Percentiles rank a stretch among this genome's conserved stretches.
These are phyloP conservation scores for Lycaon pictus DNA, from an alignment of 2,113 vertebrate genomes.

Conservation along the genomic window DNA sequence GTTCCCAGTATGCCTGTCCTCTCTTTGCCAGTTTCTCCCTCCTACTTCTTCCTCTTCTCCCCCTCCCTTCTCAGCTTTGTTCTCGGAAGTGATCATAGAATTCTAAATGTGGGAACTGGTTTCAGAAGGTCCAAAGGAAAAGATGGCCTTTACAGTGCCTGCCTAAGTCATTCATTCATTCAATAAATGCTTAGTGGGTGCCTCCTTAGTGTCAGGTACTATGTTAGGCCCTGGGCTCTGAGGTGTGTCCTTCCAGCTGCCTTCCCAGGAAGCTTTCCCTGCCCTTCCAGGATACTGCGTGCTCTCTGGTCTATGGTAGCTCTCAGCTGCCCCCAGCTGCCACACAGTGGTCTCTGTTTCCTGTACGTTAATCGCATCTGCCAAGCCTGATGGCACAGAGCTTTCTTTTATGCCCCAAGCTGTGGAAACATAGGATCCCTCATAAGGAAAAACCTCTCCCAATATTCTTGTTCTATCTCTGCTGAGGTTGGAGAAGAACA, in stretches of 20 bases:
- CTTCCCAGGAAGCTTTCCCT: background rate
- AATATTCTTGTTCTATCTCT: too few relatives aligned
- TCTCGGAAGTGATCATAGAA: background rate
- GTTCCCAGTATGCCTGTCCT: background rate
- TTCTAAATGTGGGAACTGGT: background rate
- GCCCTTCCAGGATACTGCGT: background rate
- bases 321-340: background rate
- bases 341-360: background rate
- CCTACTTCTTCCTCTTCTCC: background rate
- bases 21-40: background rate
- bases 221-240: background rate
- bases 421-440: background rate
- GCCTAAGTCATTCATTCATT: background rate
- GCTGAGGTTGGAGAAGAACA: too few relatives aligned
- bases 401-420: background rate
- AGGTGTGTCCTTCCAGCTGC: background rate
- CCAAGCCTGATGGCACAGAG: background rate
- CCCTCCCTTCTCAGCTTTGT: background rate
- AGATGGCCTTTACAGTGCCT: background rate
- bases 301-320: background rate
- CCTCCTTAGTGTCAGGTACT: background rate
- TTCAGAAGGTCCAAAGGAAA: slow-evolving; percentile 8
- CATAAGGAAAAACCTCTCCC: too few relatives aligned
- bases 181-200: background rate
- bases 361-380: background rate